phyloP scores from a whole-genome alignment of 2,888 invertebrate species.

The Drosophila peninsularis region DNA sequence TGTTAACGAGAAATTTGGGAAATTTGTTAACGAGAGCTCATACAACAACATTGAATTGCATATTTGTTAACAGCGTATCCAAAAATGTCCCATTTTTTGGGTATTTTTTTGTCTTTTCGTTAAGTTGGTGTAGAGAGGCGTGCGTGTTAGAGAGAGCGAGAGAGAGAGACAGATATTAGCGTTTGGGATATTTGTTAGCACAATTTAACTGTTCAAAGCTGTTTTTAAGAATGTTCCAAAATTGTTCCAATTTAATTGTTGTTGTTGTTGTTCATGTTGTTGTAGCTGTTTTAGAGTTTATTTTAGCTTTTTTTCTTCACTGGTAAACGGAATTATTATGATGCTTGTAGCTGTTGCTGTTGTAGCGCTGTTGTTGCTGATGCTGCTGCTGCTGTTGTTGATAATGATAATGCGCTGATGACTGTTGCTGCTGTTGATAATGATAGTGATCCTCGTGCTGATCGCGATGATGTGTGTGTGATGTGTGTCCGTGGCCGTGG shows the following conservation, averaged over 20 bases:
- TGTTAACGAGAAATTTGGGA: slow-evolving; percentile 25
- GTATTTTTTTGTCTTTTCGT: slow-evolving; percentile 10
- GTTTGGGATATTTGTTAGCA: slow-evolving; percentile 66
- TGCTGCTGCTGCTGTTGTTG: slow-evolving; percentile 39
- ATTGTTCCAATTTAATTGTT: slow-evolving; percentile 58
- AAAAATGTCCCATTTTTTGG: slow-evolving; percentile 53
- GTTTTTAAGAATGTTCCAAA: slow-evolving; percentile 72
- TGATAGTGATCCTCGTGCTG: slow-evolving; percentile 31
- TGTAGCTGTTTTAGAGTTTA: slow-evolving; percentile 7
- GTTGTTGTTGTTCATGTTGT: slow-evolving; percentile 42
- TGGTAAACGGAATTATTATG: slow-evolving; percentile 84
- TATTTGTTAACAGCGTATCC: slow-evolving; percentile 54
- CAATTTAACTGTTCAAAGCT: slow-evolving; percentile 81
- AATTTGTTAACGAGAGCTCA: slow-evolving; percentile 46
- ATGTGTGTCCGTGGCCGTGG: slow-evolving; percentile 44
- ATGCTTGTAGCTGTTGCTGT: slow-evolving; percentile 80
- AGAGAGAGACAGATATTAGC: slow-evolving; percentile 33
- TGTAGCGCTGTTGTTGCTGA: slow-evolving; percentile 73
- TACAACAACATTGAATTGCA: slow-evolving; percentile 63
- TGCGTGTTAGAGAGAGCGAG: slow-evolving; percentile 25
- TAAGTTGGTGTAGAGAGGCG: slow-evolving; percentile 54
- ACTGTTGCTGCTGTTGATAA: slow-evolving; percentile 26
- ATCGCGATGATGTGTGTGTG: slow-evolving; percentile 42
- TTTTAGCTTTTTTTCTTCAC: slow-evolving; percentile 47
- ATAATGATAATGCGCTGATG: slow-evolving; percentile 34